These are phyloP conservation scores for Aplodontia rufa DNA, from an alignment of 2,113 vertebrate species.

Conservation along the genomic window DNA sequence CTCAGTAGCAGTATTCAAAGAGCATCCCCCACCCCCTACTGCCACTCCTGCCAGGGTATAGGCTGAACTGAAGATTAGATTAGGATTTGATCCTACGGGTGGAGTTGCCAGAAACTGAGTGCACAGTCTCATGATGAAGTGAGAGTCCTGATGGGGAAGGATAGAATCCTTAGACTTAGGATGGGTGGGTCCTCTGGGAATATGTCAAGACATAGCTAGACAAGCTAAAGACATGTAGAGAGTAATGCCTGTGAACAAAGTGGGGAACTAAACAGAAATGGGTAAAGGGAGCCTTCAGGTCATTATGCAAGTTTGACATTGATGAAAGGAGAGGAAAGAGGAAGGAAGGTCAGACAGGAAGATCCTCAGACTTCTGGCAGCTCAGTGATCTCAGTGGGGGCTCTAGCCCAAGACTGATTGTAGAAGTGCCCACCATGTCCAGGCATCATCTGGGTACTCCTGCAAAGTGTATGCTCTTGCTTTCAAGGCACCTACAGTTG, in stretches of 20 bases:
- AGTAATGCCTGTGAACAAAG: not conserved
- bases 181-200: not conserved
- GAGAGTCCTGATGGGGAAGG: not conserved
- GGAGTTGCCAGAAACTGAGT: not conserved
- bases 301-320: not conserved
- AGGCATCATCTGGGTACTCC: too few species aligned
- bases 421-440: not conserved
- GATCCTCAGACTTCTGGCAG: not conserved
- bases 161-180: not conserved
- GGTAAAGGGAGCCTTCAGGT: not conserved
- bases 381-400: not conserved
- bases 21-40: not conserved
- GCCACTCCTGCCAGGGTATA: not conserved
- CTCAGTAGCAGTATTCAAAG: not conserved
- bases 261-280: not conserved
- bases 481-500: not conserved
- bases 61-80: not conserved
- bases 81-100: not conserved
- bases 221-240: not conserved
- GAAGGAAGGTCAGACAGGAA: not conserved
- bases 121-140: not conserved
- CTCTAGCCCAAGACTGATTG: not conserved
- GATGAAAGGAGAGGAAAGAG: not conserved
- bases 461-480: not conserved
- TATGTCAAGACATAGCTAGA: not conserved